Conservation (phyloP, 2,888 invertebrate species). For the Erannis defoliaria region DNA sequence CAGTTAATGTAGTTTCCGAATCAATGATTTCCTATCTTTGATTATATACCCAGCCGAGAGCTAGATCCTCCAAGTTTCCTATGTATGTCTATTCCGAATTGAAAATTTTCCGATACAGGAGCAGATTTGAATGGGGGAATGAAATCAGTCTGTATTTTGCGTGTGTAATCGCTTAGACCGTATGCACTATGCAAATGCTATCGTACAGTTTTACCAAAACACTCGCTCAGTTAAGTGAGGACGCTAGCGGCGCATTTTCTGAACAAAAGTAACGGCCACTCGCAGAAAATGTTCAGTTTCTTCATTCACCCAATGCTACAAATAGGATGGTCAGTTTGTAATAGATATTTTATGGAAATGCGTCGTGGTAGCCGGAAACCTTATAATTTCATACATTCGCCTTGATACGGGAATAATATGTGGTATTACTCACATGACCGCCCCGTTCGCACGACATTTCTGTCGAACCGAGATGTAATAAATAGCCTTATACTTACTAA, state of each 20-base stretch:
- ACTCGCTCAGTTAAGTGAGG: background rate
- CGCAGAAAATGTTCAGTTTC: background rate
- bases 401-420: constrained; percentile 41
- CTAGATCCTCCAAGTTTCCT: too few relatives aligned
- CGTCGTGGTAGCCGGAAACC: constrained; percentile 41
- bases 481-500: background rate
- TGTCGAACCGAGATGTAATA: constrained; percentile 35
- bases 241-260: background rate
- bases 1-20: too few relatives aligned
- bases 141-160: constrained; percentile 43
- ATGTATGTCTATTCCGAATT: too few relatives aligned
- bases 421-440: constrained; percentile 17
- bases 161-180: constrained; percentile 56
- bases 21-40: too few relatives aligned
- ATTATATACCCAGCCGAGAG: too few relatives aligned
- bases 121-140: constrained; percentile 8
- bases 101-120: too few relatives aligned
- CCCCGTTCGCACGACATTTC: constrained; percentile 38
- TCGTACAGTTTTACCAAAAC: background rate
- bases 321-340: constrained; percentile 13
- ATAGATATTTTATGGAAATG: constrained; percentile 48
- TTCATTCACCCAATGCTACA: too few relatives aligned
- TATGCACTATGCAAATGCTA: constrained; percentile 51
- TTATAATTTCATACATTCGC: constrained; percentile 46
- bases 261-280: background rate